These are phyloP conservation scores for Agrotis exclamationis DNA, from an alignment of 2,888 invertebrate genomes.

Conservation along the genomic window DNA sequence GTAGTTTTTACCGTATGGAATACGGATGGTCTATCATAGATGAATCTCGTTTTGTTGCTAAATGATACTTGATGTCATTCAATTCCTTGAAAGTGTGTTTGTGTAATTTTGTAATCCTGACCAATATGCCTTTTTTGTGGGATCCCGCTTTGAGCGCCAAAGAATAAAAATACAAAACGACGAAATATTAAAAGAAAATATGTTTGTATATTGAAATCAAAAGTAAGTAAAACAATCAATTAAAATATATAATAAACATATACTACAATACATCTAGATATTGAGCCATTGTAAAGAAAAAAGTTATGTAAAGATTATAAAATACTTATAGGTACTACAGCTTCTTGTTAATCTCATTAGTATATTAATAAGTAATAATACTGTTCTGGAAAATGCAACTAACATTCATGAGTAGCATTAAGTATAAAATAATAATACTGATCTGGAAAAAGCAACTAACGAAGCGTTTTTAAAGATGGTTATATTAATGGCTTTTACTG, in stretches of 20 bases:
- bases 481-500: background rate
- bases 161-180: conserved; percentile 23
- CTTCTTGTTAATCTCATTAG: no score
- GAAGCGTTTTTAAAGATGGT: background rate
- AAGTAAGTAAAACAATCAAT: conserved; percentile 9
- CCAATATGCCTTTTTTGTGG: background rate
- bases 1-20: conserved; percentile 20
- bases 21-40: background rate
- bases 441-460: conserved; percentile 18
- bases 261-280: background rate
- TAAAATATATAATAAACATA: background rate
- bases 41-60: background rate
- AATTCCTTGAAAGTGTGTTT: no score
- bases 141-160: conserved; percentile 4
- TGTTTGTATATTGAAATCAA: conserved; percentile 7
- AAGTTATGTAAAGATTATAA: background rate
- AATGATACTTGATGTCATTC: background rate
- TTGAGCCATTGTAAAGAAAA: no score
- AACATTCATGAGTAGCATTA: conserved; percentile 5
- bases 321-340: background rate
- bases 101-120: background rate
- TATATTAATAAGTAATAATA: background rate
- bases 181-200: background rate
- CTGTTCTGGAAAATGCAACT: background rate
- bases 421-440: conserved; percentile 38